A percentile compares a stretch with the other conserved stretches of the same genome.
Conservation (phyloP, 2,113 vertebrate genomes). For the Rhizomys pruinosus region DNA sequence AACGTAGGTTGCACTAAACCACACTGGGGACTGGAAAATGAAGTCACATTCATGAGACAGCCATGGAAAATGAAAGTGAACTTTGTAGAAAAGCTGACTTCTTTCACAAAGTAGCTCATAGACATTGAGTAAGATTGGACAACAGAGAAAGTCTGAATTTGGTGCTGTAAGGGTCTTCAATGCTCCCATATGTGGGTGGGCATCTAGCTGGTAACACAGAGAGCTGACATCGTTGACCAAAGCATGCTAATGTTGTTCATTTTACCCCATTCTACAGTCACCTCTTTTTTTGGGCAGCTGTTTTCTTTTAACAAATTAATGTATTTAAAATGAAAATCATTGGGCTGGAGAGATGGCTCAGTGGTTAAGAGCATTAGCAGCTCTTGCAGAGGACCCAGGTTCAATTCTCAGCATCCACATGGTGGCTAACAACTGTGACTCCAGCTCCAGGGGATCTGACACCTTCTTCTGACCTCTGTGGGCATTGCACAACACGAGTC, state of each 20-base stretch:
- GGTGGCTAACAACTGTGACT: no score
- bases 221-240: neutral
- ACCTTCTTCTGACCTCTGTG: no score
- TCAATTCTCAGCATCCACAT: no score
- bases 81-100: neutral
- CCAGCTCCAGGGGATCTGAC: no score
- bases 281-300: neutral
- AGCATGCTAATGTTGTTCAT: neutral
- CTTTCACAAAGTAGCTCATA: neutral
- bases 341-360: no score
- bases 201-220: no score
- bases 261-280: neutral
- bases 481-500: no score
- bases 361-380: no score
- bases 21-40: neutral
- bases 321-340: neutral
- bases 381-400: no score
- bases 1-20: neutral
- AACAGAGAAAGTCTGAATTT: neutral
- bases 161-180: neutral
- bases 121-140: neutral
- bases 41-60: neutral
- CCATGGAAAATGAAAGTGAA: no score
- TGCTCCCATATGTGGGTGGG: neutral
- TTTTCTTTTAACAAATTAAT: neutral